phyloP scores from a whole-genome alignment of 30 jellyfish, hydroid and myxozoan genomes.

The Phacellophora camtschatica region DNA sequence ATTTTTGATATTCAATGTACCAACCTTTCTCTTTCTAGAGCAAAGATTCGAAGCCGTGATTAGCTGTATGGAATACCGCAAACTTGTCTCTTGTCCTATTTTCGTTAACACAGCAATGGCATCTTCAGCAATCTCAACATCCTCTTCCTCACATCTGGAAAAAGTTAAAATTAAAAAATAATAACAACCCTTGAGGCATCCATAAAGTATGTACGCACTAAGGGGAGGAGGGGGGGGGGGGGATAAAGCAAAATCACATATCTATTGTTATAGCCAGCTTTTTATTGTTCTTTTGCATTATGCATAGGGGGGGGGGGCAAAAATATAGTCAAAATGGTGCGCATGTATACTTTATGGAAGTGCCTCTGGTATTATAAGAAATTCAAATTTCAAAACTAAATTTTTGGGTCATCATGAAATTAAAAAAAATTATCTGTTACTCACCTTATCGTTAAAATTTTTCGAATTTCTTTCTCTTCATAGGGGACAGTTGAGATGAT shows the following conservation, averaged over 20 bases:
- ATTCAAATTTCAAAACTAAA: no score
- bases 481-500: slow-evolving; percentile 95
- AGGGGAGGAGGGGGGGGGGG: no score
- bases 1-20: background rate
- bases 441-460: slow-evolving; percentile 87
- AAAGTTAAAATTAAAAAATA: background rate
- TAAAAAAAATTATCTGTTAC: no score
- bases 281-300: no score
- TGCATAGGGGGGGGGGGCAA: no score
- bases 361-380: no score
- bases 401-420: no score
- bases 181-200: background rate
- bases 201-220: no score
- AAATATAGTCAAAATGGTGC: no score
- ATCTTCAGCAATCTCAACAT: slow-evolving; percentile 91
- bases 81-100: slow-evolving; percentile 90
- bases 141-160: slow-evolving; percentile 94
- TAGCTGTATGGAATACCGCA: slow-evolving; percentile 88
- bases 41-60: slow-evolving; percentile 86
- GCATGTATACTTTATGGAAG: no score
- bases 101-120: slow-evolving; percentile 90
- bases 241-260: no score
- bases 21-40: slow-evolving; percentile 89
- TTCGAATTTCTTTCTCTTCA: slow-evolving; percentile 83
- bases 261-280: no score